Conservation (phyloP, 1,140 invertebrate species). For the Adoxophyes honmai region DNA sequence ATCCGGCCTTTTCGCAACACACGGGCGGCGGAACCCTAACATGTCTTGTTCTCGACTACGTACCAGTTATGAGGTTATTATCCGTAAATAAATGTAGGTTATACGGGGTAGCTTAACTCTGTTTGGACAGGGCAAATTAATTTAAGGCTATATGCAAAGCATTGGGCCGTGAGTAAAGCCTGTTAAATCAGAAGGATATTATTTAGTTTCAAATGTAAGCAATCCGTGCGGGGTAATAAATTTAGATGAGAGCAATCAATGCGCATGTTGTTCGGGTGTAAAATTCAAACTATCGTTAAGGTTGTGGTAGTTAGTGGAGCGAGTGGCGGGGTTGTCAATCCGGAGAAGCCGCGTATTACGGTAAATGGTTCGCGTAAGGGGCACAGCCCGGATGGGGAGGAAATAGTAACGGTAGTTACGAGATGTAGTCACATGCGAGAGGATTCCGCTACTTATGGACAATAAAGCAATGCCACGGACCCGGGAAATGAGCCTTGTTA, state of each 20-base stretch:
- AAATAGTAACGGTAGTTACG: conserved; percentile 49
- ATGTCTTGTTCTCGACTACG: conserved; percentile 52
- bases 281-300: conserved; percentile 50
- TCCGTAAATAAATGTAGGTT: conserved; percentile 68
- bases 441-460: conserved; percentile 57
- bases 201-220: background rate
- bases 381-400: conserved; percentile 43
- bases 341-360: conserved; percentile 65
- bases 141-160: conserved; percentile 33
- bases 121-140: conserved; percentile 53
- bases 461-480: conserved; percentile 63
- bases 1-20: conserved; percentile 60
- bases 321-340: conserved; percentile 49
- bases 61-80: conserved; percentile 61
- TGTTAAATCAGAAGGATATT: conserved; percentile 26
- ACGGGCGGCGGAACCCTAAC: conserved; percentile 32
- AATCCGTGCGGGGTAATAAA: background rate
- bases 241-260: conserved; percentile 1
- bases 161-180: background rate
- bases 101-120: conserved; percentile 51
- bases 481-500: conserved; percentile 50
- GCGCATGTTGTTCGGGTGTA: conserved; percentile 16
- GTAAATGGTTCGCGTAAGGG: conserved; percentile 68
- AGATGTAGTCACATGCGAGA: conserved; percentile 28
- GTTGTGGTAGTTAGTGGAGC: conserved; percentile 21